phyloP scores from a whole-genome alignment of 2,888 invertebrate species.

The Polia nebulosa region DNA sequence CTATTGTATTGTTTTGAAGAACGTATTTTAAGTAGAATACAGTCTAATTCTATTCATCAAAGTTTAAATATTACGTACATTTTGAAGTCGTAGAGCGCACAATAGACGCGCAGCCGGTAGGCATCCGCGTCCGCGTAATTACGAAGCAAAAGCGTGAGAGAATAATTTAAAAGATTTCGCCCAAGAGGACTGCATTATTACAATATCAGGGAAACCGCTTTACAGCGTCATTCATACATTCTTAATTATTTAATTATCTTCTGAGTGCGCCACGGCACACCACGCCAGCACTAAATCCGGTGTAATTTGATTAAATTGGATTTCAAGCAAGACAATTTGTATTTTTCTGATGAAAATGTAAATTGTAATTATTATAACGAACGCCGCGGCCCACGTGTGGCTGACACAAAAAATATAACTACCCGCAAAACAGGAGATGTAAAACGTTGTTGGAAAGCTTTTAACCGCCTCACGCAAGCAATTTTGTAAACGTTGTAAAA shows the following conservation, averaged over 20 bases:
- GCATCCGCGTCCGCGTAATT: slow-evolving; percentile 82
- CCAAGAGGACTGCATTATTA: slow-evolving; percentile 90
- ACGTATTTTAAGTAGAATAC: slow-evolving; percentile 26
- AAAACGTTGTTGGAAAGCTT: slow-evolving; percentile 72
- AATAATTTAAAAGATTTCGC: slow-evolving; percentile 89
- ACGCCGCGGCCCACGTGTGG: slow-evolving; percentile 51
- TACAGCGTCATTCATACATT: slow-evolving; percentile 90
- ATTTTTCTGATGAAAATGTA: slow-evolving; percentile 75
- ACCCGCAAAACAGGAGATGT: slow-evolving; percentile 65
- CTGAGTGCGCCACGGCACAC: slow-evolving; percentile 82
- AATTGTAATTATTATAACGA: slow-evolving; percentile 74
- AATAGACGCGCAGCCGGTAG: slow-evolving; percentile 78
- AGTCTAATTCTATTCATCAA: slow-evolving; percentile 51
- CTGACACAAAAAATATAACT: slow-evolving; percentile 65
- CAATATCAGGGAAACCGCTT: slow-evolving; percentile 88
- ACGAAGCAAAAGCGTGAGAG: slow-evolving; percentile 83
- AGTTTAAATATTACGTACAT: slow-evolving; percentile 56
- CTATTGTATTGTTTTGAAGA: slow-evolving; percentile 15
- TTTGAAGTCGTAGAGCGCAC: slow-evolving; percentile 64
- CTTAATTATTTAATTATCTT: slow-evolving; percentile 91
- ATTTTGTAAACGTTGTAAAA: slow-evolving; percentile 88
- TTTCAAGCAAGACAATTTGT: slow-evolving; percentile 76
- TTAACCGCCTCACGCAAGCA: slow-evolving; percentile 81
- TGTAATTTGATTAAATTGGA: slow-evolving; percentile 86
- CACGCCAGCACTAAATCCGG: slow-evolving; percentile 83